Evolutionary conservation across 2,888 invertebrate genomes (phyloP).

Genomic region (Sipunculus nudus): DNA sequence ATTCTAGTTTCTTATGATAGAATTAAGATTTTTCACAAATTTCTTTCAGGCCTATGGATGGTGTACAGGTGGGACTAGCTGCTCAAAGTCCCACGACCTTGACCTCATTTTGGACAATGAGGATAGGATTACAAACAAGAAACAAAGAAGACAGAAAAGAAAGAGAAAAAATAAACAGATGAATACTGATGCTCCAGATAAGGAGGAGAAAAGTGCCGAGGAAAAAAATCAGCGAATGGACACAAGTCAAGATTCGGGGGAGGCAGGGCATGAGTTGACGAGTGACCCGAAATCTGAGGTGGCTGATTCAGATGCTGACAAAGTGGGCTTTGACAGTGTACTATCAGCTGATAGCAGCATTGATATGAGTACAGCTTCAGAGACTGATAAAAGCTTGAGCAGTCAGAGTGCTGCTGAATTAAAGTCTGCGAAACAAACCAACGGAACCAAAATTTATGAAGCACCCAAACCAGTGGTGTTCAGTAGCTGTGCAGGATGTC

Average conservation of each 20-base stretch:
- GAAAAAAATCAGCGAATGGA: too few relatives aligned
- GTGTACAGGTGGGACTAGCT: constrained; percentile 56
- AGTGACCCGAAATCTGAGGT: too few relatives aligned
- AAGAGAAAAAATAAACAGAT: not conserved
- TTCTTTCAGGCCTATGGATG: constrained; percentile 63
- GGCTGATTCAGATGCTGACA: not conserved
- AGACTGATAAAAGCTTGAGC: too few relatives aligned
- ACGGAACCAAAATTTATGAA: too few relatives aligned
- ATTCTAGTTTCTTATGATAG: not conserved
- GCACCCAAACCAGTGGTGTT: too few relatives aligned
- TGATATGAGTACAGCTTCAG: not conserved
- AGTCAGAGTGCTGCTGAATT: too few relatives aligned
- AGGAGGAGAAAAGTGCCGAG: not conserved
- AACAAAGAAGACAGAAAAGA: not conserved
- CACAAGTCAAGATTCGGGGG: too few relatives aligned
- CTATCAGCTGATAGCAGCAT: not conserved
- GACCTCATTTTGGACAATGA: constrained; percentile 49
- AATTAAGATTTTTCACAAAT: not conserved
- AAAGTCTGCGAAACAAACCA: too few relatives aligned
- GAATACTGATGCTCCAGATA: not conserved
- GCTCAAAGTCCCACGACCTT: constrained; percentile 64
- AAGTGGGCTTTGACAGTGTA: not conserved
- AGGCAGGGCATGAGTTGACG: too few relatives aligned
- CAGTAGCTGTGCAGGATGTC: constrained; percentile 47
- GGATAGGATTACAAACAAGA: not conserved